Evolutionary conservation across 2,113 vertebrate species (phyloP).

Genomic region (Progne subis): DNA sequence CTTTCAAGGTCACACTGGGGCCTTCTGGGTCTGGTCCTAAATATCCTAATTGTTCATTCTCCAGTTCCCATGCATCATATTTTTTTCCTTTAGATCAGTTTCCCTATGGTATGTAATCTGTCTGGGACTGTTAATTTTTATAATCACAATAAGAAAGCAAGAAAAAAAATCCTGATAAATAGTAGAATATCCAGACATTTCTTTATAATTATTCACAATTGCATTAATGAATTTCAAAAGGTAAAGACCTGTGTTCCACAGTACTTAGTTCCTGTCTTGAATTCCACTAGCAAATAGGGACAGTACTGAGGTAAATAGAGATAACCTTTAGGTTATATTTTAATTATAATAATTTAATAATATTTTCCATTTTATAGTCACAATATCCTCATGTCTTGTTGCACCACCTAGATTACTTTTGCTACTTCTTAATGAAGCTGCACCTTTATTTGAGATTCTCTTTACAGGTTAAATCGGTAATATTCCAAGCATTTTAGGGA

Average conservation of each 20-base stretch:
- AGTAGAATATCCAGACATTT: background rate
- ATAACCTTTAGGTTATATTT: background rate
- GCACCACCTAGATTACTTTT: background rate
- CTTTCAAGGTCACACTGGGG: background rate
- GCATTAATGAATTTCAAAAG: background rate
- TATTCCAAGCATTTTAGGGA: background rate
- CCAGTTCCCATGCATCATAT: background rate
- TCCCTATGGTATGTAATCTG: rapidly evolving
- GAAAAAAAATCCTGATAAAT: background rate
- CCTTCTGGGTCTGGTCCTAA: background rate
- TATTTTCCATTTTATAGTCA: background rate
- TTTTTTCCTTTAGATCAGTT: background rate
- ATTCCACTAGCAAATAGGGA: background rate
- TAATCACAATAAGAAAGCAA: background rate
- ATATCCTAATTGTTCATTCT: background rate
- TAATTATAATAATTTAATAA: no score
- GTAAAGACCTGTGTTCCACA: background rate
- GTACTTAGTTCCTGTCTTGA: background rate
- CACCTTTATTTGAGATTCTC: background rate
- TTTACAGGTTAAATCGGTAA: background rate
- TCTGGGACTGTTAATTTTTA: background rate
- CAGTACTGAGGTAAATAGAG: background rate
- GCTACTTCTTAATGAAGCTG: background rate
- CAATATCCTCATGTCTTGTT: background rate
- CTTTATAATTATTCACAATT: background rate